Conservation (phyloP, 2,888 invertebrate genomes). For the Ophioninae sp. region DNA sequence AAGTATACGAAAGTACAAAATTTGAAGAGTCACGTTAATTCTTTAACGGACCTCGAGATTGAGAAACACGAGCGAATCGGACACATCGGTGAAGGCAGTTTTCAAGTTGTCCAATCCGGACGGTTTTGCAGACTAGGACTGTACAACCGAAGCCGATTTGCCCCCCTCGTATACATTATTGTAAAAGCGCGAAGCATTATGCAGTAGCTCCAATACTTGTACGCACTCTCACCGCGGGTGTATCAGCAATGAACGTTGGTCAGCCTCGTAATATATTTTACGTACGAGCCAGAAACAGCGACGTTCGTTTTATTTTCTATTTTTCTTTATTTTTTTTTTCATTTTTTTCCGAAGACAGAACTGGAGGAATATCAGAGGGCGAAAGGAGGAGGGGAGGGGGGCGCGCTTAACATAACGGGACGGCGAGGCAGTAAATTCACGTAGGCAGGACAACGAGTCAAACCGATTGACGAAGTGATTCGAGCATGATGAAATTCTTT, state of each 20-base stretch:
- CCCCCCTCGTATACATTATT: slow-evolving; percentile 12
- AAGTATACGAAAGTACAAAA: too few relatives aligned
- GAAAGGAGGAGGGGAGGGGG: too few relatives aligned
- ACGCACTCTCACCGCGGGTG: background rate
- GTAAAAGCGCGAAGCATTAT: slow-evolving; percentile 20
- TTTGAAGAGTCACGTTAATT: too few relatives aligned
- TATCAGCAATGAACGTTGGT: slow-evolving; percentile 44
- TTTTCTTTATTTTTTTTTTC: background rate
- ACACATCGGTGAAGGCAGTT: slow-evolving; percentile 40
- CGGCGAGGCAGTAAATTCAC: slow-evolving; percentile 37
- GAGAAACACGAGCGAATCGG: slow-evolving; percentile 37
- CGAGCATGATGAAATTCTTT: slow-evolving; percentile 33
- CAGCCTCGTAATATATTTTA: slow-evolving; percentile 52
- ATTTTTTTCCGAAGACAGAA: slow-evolving; percentile 45
- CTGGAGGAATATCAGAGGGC: slow-evolving; percentile 16
- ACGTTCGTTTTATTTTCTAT: slow-evolving; percentile 22
- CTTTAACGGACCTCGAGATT: slow-evolving; percentile 1
- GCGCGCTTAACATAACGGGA: slow-evolving; percentile 24
- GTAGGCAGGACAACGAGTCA: slow-evolving; percentile 47
- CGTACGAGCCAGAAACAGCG: slow-evolving; percentile 40
- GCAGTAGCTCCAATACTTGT: slow-evolving; percentile 28
- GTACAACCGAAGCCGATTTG: background rate
- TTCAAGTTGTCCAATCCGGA: slow-evolving; percentile 36
- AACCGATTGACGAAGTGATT: slow-evolving; percentile 41
- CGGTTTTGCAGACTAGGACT: slow-evolving; percentile 43